A percentile compares a stretch with the other conserved stretches of the same genome.
Conservation (phyloP, 2,797 vertebrate genomes). For the Leptatherina wallacei region DNA sequence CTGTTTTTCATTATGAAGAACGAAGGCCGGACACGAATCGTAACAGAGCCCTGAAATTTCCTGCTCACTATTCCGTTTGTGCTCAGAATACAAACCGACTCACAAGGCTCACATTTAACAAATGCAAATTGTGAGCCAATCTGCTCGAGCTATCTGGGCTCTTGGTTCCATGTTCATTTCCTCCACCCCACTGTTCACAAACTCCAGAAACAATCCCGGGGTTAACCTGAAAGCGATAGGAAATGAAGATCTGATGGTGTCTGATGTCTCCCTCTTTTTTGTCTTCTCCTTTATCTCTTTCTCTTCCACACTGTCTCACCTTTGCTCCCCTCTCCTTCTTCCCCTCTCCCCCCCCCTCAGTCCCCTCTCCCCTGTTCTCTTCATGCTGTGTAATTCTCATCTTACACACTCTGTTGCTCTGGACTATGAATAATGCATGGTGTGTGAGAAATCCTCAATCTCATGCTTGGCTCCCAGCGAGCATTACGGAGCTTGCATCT, state of each 20-base stretch:
- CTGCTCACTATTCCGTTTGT: constrained; percentile 75
- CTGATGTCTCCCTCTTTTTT: constrained; percentile 49
- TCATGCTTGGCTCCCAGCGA: constrained; percentile 98
- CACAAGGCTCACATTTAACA: constrained; percentile 74
- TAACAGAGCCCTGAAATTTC: constrained; percentile 80
- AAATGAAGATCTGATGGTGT: constrained; percentile 70
- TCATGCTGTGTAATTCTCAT: constrained; percentile 99
- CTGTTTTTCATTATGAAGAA: constrained; percentile 81
- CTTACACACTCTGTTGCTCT: constrained; percentile 99
- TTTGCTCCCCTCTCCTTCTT: constrained; percentile 66
- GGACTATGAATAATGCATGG: constrained; percentile 99
- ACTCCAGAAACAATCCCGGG: constrained; percentile 66
- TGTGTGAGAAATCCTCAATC: constrained; percentile 92
- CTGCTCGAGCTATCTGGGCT: constrained; percentile 66
- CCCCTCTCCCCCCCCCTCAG: constrained; percentile 68
- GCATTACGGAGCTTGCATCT: constrained; percentile 97
- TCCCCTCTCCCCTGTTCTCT: constrained; percentile 92
- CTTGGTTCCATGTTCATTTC: constrained; percentile 76
- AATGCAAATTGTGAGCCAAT: constrained; percentile 80
- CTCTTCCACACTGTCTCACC: constrained; percentile 66
- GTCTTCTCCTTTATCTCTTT: constrained; percentile 60
- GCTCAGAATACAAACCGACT: constrained; percentile 77
- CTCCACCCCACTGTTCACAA: constrained; percentile 66
- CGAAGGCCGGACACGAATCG: constrained; percentile 75
- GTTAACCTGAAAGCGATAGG: constrained; percentile 67